These are phyloP conservation scores for Sesamia inferens DNA, from an alignment of 2,888 invertebrate species.

Conservation along the genomic window DNA sequence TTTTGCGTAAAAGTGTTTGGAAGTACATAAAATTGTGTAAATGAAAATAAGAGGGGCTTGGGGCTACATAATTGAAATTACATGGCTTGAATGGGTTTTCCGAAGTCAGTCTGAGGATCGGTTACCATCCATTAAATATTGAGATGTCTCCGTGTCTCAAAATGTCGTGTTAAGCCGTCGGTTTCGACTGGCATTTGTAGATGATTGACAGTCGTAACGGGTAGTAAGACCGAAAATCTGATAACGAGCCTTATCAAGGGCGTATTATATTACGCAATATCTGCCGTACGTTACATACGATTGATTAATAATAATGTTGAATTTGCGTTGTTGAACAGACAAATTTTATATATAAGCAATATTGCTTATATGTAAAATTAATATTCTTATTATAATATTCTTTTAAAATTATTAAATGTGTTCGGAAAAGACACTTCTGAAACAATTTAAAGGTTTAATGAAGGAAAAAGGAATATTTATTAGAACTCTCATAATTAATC, in stretches of 20 bases:
- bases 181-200: neutral
- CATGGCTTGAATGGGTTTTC: neutral
- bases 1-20: neutral
- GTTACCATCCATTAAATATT: neutral
- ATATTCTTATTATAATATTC: too few species aligned
- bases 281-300: too few species aligned
- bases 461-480: neutral
- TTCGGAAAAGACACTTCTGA: neutral
- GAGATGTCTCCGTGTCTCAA: neutral
- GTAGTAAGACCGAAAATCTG: too few species aligned
- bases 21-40: neutral
- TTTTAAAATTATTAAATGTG: too few species aligned
- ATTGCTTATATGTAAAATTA: too few species aligned
- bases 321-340: too few species aligned
- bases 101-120: neutral
- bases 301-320: too few species aligned
- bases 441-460: neutral
- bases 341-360: too few species aligned
- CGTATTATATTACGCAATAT: neutral
- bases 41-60: neutral
- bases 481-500: neutral
- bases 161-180: neutral
- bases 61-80: neutral
- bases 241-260: too few species aligned
- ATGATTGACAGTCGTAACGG: neutral